Evolutionary conservation across 2,888 invertebrate species (phyloP), one percentile per base, ranked within the genome.

Genomic region (Aethes cnicana): DNA sequence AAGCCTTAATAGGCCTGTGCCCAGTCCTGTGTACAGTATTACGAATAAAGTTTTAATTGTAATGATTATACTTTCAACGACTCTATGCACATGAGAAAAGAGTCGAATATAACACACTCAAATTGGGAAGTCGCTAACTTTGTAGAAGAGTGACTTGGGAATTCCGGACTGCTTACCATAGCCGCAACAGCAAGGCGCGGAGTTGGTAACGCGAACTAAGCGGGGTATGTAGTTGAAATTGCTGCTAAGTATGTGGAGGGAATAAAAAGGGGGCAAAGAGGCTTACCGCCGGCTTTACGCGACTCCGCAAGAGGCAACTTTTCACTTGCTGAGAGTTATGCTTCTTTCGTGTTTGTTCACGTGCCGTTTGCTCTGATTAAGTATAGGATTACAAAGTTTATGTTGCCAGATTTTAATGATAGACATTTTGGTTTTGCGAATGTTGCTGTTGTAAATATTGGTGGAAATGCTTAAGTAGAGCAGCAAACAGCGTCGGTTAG

Each of bases 231-330:
- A 72, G 73, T 75, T 67, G 69, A 75, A 81, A 81, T 85, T 81
- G 76, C 74, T 75, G 76, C 74, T 86, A 86, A 85, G 86, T 85
- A 81, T 83, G 82, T 81, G 83, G 80, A 74, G 75, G 78, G 69
- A 77, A 80, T 77, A 79, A 82, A 80, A 80, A 76, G 79, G 77
- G 73, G 77, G 79, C 66, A 76, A 77, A 80, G 79, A 73, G 76
- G 84, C 84, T 87, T 85, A 85, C 66, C 60, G 65, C 23, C 60
- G 76, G 79, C 81, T 85, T 86, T 79, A 17, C 66, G 65, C 67
- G 72, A 70, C 64, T 72, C 50, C 72, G 69, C 71, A 70, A 73
- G 77, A 71, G 74, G 68, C 72, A 79, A 82, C 76, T 82, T 81
- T 47, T 42, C 42, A 52, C 47, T 55, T 42, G 52, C 66, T 32